Conservation (phyloP, 2,113 vertebrate species). For the Cebus imitator region DNA sequence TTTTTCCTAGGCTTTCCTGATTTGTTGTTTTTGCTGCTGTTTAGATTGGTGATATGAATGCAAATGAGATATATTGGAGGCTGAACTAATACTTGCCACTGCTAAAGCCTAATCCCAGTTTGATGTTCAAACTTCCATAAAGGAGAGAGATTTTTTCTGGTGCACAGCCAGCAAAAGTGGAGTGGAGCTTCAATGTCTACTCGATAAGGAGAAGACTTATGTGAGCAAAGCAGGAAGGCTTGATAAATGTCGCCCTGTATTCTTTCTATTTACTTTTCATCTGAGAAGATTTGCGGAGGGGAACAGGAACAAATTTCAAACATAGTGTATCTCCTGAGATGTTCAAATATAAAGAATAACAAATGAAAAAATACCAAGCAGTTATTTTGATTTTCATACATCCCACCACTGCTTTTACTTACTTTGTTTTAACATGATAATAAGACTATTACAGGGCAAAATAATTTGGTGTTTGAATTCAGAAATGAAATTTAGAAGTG, state of each 20-base stretch:
- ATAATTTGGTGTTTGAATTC: background rate
- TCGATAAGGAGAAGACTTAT: background rate
- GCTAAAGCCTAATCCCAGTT: background rate
- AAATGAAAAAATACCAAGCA: background rate
- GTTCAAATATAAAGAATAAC: background rate
- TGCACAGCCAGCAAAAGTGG: background rate
- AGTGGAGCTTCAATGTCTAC: too few species aligned
- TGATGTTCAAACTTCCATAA: background rate
- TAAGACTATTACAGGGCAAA: background rate
- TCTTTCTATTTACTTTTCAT: background rate
- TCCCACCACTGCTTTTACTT: background rate
- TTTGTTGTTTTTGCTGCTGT: background rate
- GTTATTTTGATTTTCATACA: background rate
- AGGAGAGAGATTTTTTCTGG: background rate
- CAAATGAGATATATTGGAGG: background rate
- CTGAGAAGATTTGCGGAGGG: background rate
- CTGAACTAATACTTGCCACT: background rate
- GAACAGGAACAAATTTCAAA: background rate
- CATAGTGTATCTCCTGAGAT: background rate
- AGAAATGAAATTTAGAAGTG: background rate
- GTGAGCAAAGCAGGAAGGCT: background rate
- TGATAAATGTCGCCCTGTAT: background rate
- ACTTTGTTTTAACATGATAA: background rate
- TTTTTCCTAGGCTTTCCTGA: background rate
- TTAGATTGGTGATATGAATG: background rate